These are phyloP conservation scores for Rhynchotus rufescens DNA, from an alignment of 2,797 vertebrate genomes.

Conservation along the genomic window DNA sequence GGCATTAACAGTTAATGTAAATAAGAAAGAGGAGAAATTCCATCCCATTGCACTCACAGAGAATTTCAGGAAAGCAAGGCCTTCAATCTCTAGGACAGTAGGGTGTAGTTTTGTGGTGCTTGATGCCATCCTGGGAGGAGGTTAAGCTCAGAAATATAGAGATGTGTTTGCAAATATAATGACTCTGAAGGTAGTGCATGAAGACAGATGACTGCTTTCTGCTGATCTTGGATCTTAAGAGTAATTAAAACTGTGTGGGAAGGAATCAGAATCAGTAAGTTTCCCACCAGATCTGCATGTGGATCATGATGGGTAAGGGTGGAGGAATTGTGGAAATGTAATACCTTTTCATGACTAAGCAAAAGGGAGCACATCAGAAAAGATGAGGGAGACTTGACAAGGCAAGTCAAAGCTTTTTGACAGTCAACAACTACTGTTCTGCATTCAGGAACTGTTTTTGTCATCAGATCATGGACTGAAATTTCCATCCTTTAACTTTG, in stretches of 20 bases:
- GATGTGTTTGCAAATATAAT: background rate
- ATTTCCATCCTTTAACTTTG: background rate
- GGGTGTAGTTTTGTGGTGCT: background rate
- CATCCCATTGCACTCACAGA: background rate
- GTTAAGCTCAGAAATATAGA: background rate
- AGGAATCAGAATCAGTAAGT: background rate
- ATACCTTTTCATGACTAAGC: conserved; percentile 16
- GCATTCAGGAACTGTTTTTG: background rate
- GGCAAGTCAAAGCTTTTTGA: background rate
- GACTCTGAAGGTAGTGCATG: background rate
- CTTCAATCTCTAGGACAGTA: background rate
- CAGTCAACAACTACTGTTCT: background rate
- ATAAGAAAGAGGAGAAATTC: background rate
- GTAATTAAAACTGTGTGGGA: background rate
- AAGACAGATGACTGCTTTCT: background rate
- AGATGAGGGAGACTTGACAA: background rate
- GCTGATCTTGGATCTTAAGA: background rate
- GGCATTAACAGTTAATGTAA: background rate
- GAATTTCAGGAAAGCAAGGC: background rate
- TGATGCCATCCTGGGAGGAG: background rate
- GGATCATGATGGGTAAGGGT: background rate
- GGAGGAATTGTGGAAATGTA: conserved; percentile 44
- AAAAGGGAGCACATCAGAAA: background rate
- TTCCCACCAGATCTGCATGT: background rate
- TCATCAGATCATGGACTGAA: background rate